phyloP scores from a whole-genome alignment of 1,140 invertebrate genomes.

The Drosophila eugracilis region DNA sequence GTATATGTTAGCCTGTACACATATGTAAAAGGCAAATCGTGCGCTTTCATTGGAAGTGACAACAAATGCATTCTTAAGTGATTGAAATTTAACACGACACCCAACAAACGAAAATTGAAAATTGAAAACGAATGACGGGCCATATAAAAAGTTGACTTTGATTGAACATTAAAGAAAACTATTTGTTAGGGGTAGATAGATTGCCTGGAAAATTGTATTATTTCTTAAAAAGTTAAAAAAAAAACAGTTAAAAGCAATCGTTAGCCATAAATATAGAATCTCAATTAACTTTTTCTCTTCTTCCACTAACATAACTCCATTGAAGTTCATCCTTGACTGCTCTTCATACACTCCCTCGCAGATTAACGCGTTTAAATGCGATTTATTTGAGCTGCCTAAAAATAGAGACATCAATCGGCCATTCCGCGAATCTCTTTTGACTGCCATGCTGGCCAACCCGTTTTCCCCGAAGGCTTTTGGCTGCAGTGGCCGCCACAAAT shows the following conservation, averaged over 20 bases:
- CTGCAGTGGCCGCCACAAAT: slow-evolving; percentile 51
- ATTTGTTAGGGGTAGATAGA: not conserved
- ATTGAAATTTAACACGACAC: slow-evolving; percentile 75
- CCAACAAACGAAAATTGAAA: slow-evolving; percentile 57
- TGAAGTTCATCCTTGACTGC: not conserved
- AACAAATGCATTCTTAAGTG: slow-evolving; percentile 77
- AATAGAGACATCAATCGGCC: slow-evolving; percentile 40
- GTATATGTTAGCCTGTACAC: slow-evolving; percentile 12
- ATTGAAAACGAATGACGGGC: slow-evolving; percentile 55
- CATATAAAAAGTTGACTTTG: slow-evolving; percentile 48
- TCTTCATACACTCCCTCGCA: slow-evolving; percentile 9
- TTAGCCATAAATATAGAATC: too few relatives aligned
- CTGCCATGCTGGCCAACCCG: slow-evolving; percentile 11
- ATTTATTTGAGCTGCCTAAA: slow-evolving; percentile 28
- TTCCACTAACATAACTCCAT: too few relatives aligned
- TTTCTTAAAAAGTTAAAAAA: not conserved
- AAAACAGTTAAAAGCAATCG: too few relatives aligned
- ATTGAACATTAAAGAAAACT: slow-evolving; percentile 37
- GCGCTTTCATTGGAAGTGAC: slow-evolving; percentile 73
- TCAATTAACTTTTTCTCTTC: too few relatives aligned
- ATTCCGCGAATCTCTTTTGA: slow-evolving; percentile 6
- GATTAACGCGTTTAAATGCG: slow-evolving; percentile 15
- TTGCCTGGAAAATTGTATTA: not conserved
- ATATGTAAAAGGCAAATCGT: slow-evolving; percentile 51
- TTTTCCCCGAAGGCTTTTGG: slow-evolving; percentile 20